Conservation (phyloP, 2,797 vertebrate genomes). For the Picus viridis region DNA sequence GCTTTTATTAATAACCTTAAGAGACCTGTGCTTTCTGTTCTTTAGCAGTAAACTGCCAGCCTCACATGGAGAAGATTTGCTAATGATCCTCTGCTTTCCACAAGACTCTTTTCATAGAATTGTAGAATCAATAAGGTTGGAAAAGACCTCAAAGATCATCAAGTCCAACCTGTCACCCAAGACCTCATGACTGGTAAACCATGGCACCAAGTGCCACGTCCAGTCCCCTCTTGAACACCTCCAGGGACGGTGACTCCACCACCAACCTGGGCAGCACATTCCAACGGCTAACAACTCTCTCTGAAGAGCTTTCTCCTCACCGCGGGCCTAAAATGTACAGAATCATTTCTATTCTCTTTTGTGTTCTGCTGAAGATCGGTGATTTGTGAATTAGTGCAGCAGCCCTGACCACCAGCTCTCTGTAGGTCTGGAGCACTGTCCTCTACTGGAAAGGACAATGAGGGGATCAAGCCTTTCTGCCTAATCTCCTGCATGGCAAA, state of each 20-base stretch:
- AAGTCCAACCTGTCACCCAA: no score
- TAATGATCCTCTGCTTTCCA: constrained; percentile 1
- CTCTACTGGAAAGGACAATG: neutral
- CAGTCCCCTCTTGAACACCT: no score
- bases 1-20: constrained; percentile 7
- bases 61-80: neutral
- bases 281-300: no score
- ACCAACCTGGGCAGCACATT: no score
- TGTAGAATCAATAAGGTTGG: no score
- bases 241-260: no score
- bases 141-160: no score
- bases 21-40: constrained; percentile 30
- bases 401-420: neutral
- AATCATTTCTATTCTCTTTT: neutral
- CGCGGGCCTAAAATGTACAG: neutral
- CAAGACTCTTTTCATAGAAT: neutral
- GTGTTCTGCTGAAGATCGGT: neutral
- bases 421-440: neutral
- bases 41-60: neutral
- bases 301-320: no score
- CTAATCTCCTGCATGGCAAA: neutral
- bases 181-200: no score
- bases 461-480: neutral
- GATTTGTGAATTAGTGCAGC: neutral
- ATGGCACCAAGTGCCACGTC: no score